Evolutionary conservation across 2,113 vertebrate species (phyloP), one percentile per base, ranked within the genome.

Genomic region (Murina feae): DNA sequence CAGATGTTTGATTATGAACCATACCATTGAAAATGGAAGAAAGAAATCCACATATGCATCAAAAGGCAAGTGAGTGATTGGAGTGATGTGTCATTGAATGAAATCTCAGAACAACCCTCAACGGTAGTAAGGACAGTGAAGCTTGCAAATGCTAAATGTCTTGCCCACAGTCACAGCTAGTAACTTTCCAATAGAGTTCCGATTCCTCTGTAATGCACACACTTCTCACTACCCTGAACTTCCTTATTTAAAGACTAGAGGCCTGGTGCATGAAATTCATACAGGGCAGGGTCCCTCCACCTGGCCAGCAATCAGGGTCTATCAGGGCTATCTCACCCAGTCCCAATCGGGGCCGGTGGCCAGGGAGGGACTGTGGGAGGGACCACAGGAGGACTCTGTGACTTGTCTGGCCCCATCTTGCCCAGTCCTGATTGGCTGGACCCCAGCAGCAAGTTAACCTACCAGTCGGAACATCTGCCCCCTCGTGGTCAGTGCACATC

Each of bases 1-100:
- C 91, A 94, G 96, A 93, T 93, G 94, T 93, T 93, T 66, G 81
- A 81, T 83, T 97, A 97, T 96, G 95, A 94, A 86, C 49, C 58
- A 86, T 69, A 92, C 95, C 94, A 9, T 17, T 51, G 90, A 66
- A 86, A 90, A 80, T 3, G 6, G 84, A 95, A 91, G 55, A 81
- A 89, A 89, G 42, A 96, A 93, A 89, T 69, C 16, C 20, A 81
- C 53, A 72, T 44, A 58, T 75, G 42, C 53, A 32, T 93, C 84
- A 84, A 87, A 72, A 71, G n/a, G 37, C 42, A 76, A 85, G 30
- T 63, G 28, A n/a, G 25, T 55, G n/a, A 76, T 76, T 76, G 78
- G 47, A 85, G n/a, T 71, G 44, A 72, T 80, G 32, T 60, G 12
- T 78, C 66, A 25, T 66, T 58, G 58, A 58, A 60, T 92, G 81